Evolutionary conservation across 2,888 invertebrate species (phyloP), one percentile per base, ranked within the genome.

Genomic region (Erebia aethiops): DNA sequence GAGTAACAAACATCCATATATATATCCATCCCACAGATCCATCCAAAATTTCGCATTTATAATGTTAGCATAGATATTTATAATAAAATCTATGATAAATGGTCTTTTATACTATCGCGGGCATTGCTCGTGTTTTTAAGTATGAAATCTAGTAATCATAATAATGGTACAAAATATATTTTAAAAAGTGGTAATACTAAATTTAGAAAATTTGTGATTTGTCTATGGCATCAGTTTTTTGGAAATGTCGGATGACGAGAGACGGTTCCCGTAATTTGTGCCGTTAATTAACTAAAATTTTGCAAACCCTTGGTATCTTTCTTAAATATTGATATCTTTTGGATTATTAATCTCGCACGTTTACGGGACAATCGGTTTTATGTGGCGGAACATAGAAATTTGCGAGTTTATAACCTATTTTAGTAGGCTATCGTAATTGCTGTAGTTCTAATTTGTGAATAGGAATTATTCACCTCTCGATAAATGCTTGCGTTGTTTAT

Each of bases 401-500:
- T 61, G 46, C 49, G 35, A 70, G 65, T 54, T 68, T 76, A 83
- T 90, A 90, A 90, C 90, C 91, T 89, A 81, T 81, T 79, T 80
- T 80, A 80, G 76, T 80, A 76, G 75, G 77, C 81, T 83, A 85
- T 83, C 79, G 75, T 80, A 77, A 82, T 81, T 82, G 81, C 80
- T 80, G 62, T 62, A 61, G 81, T 84, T 81, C 82, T 84, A 84
- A 82, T 81, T 62, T 84, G 76, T 77, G 82, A 80, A 77, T 83
- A 82, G 78, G 86, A 86, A 85, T 62, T 85, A 82, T 81, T 84
- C 75, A 75, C 80, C 78, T 84, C 74, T 82, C 81, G 82, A 80
- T 89, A 84, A 84, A 88, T 84, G 85, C 89, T 88, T 89, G 89
- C 89, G 79, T 85, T 90, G 86, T 89, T 88, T 90, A 88, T 85